These are phyloP conservation scores for Crossocerus cetratus DNA, from an alignment of 2,888 invertebrate species.

Conservation along the genomic window DNA sequence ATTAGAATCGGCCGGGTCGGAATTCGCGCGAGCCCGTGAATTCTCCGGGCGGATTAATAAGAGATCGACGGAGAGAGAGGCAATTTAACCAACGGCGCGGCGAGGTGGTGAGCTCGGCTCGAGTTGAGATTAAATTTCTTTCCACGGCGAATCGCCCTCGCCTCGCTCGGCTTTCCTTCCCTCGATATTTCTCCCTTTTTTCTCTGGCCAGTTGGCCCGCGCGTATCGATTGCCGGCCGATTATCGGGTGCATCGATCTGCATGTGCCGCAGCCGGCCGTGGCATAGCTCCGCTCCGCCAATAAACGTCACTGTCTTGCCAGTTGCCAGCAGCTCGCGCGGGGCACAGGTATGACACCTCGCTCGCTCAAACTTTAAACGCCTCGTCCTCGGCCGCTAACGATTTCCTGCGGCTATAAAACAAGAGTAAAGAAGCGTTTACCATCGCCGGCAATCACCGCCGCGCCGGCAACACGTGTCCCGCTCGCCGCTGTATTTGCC, in stretches of 20 bases:
- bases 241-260: slow-evolving; percentile 7
- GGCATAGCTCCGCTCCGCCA: neutral
- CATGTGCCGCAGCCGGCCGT: neutral
- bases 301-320: slow-evolving; percentile 5
- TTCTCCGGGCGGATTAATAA: too few relatives aligned
- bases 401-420: slow-evolving; percentile 5
- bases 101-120: neutral
- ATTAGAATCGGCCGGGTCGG: too few relatives aligned
- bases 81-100: neutral
- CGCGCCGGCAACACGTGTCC: neutral
- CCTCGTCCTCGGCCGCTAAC: neutral
- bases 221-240: slow-evolving; percentile 6
- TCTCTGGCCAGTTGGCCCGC: neutral
- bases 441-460: neutral
- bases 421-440: neutral
- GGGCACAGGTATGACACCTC: neutral
- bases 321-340: neutral
- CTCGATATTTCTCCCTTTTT: neutral
- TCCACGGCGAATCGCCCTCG: neutral
- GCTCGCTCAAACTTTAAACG: neutral
- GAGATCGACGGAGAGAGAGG: too few relatives aligned
- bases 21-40: too few relatives aligned
- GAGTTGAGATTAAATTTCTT: slow-evolving; percentile 7
- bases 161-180: too few relatives aligned
- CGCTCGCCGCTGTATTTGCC: neutral